Evolutionary conservation across 1,140 invertebrate species (phyloP), one percentile per base, ranked within the genome.

Genomic region (Triops longicaudatus): DNA sequence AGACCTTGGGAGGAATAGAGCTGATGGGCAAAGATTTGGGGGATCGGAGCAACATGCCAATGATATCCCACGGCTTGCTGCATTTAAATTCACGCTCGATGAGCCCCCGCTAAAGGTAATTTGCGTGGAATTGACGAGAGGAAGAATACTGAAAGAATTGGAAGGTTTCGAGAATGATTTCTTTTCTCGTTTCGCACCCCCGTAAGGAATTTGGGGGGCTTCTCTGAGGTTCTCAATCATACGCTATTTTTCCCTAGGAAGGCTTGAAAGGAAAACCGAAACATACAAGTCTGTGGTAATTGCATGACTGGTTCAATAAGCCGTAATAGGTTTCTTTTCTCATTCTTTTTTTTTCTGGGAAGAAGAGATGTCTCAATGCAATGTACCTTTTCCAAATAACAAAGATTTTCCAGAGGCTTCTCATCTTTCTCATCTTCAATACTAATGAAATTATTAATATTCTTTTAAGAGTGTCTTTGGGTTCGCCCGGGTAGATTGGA

Each of bases 311-410:
- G 50, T 63, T 63, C 50, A 63, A 63, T 63, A 63, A 63, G 22
- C 50, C 50, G 14, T 63, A 63, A 63, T 63, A 63, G 50, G 50
- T 63, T 63, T 63, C 50, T 22, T 63, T 63, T 63, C 50, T 14
- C 50, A n/a, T 63, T 63, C 31, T 37, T 37, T 37, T 37, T 37
- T 37, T 37, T 37, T 37, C 31, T 2, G 31, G n/a, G n/a, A n/a
- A n/a, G 31, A 37, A 37, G 31, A 7, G 31, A 37, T 63, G 50
- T 3, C 22, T 63, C 50, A 63, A 63, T 63, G 22, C 50, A 63
- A 63, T 37, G 50, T 22, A 14, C 50, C 50, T 14, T 63, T 63
- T 9, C n/a, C 14, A 22, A 63, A 22, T 22, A 63, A 63, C 50
- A 63, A 63, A 63, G 50, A 63, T 17, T 63, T 63, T 63, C 31